Base-by-base conservation (phyloP, 2,113 vertebrate genomes). In the Philantomba maxwellii region DNA sequence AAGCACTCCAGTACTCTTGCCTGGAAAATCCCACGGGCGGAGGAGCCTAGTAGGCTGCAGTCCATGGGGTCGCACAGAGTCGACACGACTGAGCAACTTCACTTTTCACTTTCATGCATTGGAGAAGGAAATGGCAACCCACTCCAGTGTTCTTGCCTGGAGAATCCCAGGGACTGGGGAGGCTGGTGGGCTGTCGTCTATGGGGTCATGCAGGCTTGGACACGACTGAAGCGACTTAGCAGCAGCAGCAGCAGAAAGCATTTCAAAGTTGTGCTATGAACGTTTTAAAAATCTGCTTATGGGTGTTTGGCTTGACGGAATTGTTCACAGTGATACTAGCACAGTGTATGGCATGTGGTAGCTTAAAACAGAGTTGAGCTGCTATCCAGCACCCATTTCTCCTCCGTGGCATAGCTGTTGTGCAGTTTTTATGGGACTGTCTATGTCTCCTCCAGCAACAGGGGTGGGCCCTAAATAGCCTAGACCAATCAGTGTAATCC, bases 291-390 rank as follows among this genome's bases (percentile, higher is more conserved):
- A 75, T 45, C 36, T 84, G 51, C 53, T 33, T 70, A 53, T 11
- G 28, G 47, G 10, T n/a, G 19, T 93, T 53, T n/a, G 45, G 17
- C 19, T 66, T 83, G n/a, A 39, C 36, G 9, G 28, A 33, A 47
- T 47, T 6, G 14, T 28, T 85, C 51, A 23, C 8, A 6, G n/a
- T 30, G 23, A 49, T 90, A 6, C 45, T 23, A 43, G 28, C 39
- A 12, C 14, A 55, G 39, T 8, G 0, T n/a, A 33, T 30, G 55
- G 23, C 19, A 80, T 1, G 7, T 1, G 1, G 80, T 17, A 43
- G 10, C 43, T 23, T 39, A 70, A 91, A 49, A 28, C 1, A 6
- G 23, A 77, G 26, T 11, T 47, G 43, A 39, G 25, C 13, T 21
- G 30, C 49, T 60, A 53, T 47, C 25, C 39, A 36, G 49, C 9